phyloP scores from a whole-genome alignment of 1,140 invertebrate species.

The Calliphora vicina region DNA sequence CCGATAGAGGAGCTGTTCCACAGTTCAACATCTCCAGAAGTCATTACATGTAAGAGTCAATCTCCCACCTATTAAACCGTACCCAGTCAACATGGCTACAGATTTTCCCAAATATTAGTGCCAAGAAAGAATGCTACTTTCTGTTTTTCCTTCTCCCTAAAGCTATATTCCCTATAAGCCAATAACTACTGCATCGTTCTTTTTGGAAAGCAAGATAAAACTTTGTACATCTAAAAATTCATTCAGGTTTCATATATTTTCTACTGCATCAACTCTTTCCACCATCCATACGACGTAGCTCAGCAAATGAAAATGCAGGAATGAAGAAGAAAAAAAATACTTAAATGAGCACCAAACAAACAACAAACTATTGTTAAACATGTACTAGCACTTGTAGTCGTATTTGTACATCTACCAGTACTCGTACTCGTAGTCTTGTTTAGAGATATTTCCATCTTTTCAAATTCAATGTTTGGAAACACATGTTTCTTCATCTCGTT shows the following conservation, averaged over 20 bases:
- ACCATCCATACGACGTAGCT: not conserved
- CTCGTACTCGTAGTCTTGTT: not conserved
- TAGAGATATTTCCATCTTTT: not conserved
- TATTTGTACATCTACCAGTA: not conserved
- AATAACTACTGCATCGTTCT: not conserved
- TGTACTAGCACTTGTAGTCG: not conserved
- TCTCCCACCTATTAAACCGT: too few species aligned
- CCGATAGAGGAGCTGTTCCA: too few species aligned
- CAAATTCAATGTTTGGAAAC: conserved; percentile 4
- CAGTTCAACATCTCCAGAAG: too few species aligned
- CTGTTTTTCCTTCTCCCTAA: too few species aligned
- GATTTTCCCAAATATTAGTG: too few species aligned
- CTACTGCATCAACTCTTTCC: not conserved
- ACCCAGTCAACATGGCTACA: too few species aligned
- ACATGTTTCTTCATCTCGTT: conserved; percentile 3
- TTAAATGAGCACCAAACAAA: not conserved
- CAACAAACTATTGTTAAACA: not conserved
- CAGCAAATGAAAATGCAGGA: not conserved
- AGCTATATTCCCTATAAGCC: too few species aligned
- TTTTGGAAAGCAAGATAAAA: not conserved
- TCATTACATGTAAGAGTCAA: too few species aligned
- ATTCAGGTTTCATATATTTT: not conserved
- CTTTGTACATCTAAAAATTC: not conserved
- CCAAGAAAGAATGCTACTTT: too few species aligned
- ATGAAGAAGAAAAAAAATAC: not conserved